Percentiles rank a stretch among this genome's conserved stretches.
Evolutionary conservation across 2,797 vertebrate genomes (phyloP).

Genomic region (Oophaga sylvatica): DNA sequence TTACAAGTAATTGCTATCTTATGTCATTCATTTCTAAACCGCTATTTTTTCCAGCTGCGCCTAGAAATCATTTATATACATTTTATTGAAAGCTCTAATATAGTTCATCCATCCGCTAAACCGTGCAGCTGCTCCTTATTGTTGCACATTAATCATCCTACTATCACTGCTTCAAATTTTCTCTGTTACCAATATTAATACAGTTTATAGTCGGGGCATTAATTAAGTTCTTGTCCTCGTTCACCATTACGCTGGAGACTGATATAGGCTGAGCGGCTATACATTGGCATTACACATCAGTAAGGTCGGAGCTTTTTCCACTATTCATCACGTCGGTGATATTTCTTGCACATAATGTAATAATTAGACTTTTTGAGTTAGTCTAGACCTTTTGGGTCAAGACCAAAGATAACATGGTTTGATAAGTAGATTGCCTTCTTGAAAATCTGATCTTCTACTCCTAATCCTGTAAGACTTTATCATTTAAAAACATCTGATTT

Average conservation of each 20-base stretch:
- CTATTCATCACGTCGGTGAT: background rate
- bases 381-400: background rate
- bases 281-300: background rate
- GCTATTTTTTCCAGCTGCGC: constrained; percentile 11
- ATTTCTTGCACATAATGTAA: constrained; percentile 2
- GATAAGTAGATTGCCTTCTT: background rate
- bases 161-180: background rate
- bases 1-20: constrained; percentile 20
- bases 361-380: background rate
- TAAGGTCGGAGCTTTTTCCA: background rate
- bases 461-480: background rate
- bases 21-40: background rate
- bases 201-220: background rate
- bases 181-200: constrained; percentile 3
- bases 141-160: constrained; percentile 25
- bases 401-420: background rate
- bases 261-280: background rate
- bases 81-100: background rate
- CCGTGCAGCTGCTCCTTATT: constrained; percentile 20
- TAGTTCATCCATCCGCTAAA: background rate
- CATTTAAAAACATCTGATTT: background rate
- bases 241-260: background rate
- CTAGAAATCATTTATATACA: background rate
- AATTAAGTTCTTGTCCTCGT: background rate
- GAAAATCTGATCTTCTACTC: background rate